Evolutionary conservation across 2,113 vertebrate species (phyloP).

Genomic region (Percina caprodes): DNA sequence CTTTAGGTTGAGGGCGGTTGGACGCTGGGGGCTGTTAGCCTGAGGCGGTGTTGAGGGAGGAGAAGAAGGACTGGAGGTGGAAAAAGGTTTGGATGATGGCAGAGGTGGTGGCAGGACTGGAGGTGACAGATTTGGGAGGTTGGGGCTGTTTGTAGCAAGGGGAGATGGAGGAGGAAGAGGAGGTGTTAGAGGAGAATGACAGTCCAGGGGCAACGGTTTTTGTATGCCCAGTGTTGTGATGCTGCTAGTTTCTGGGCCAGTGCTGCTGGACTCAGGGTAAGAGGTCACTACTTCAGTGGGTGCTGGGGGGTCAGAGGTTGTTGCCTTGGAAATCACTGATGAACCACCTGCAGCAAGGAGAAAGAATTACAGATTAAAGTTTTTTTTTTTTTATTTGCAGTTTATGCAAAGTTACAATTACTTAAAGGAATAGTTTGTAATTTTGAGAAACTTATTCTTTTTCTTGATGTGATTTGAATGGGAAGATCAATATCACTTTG

Average conservation of each 20-base stretch:
- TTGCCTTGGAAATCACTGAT: constrained; percentile 23
- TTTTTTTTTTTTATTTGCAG: background rate
- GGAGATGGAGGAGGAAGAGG: constrained; percentile 51
- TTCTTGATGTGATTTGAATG: background rate
- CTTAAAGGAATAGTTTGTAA: background rate
- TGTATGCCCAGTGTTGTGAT: constrained; percentile 36
- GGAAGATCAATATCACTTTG: background rate
- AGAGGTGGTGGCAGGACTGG: constrained; percentile 43
- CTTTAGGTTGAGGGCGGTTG: constrained; percentile 76
- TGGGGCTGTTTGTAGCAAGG: constrained; percentile 36
- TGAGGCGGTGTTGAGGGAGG: constrained; percentile 25
- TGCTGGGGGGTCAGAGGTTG: constrained; percentile 32
- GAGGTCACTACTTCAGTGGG: constrained; percentile 11
- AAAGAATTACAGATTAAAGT: constrained; percentile 1
- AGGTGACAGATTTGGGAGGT: constrained; percentile 55
- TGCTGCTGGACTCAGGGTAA: constrained; percentile 24
- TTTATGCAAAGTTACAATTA: background rate
- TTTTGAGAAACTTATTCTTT: background rate
- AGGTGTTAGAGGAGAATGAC: constrained; percentile 46
- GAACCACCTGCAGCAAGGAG: constrained; percentile 67
- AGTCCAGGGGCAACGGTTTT: constrained; percentile 25
- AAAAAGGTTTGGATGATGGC: constrained; percentile 46
- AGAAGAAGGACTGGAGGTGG: constrained; percentile 39
- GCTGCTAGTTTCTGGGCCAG: constrained; percentile 47
- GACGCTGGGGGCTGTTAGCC: constrained; percentile 68